Percentiles rank a stretch among this genome's conserved stretches.
These are phyloP conservation scores for Erebia palarica DNA, from an alignment of 2,888 invertebrate species.

Conservation along the genomic window DNA sequence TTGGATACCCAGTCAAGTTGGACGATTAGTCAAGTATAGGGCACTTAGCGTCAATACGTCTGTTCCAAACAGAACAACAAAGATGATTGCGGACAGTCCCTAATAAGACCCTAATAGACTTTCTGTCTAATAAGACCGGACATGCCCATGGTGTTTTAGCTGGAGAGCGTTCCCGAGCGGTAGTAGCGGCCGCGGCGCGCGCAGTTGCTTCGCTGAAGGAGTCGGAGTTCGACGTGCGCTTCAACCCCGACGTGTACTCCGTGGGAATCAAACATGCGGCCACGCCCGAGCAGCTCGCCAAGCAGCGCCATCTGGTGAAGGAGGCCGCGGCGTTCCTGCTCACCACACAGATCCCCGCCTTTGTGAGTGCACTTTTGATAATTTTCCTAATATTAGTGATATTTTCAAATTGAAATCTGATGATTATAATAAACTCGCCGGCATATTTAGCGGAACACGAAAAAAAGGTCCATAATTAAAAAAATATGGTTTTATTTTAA, in stretches of 20 bases:
- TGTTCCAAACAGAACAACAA: too few species aligned
- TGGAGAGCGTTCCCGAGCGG: slow-evolving; percentile 93
- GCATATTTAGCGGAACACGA: too few species aligned
- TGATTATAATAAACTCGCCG: too few species aligned
- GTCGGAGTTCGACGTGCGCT: slow-evolving; percentile 97
- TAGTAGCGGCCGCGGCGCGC: slow-evolving; percentile 93
- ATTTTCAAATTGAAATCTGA: too few species aligned
- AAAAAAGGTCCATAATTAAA: too few species aligned
- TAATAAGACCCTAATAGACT: too few species aligned
- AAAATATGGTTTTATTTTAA: too few species aligned
- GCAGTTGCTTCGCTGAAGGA: slow-evolving; percentile 97
- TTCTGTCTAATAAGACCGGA: too few species aligned
- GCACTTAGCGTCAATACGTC: too few species aligned
- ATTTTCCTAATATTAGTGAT: too few species aligned
- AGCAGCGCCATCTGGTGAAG: slow-evolving; percentile 94
- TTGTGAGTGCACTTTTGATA: slow-evolving; percentile 82
- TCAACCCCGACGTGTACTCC: slow-evolving; percentile 99
- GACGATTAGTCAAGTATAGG: accelerated
- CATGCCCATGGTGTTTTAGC: slow-evolving; percentile 44
- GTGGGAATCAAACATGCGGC: slow-evolving; percentile 94
- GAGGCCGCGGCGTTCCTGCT: slow-evolving; percentile 98
- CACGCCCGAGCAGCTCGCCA: slow-evolving; percentile 85
- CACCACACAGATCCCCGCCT: slow-evolving; percentile 96
- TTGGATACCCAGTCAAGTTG: too few species aligned
- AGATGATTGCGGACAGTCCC: too few species aligned